Percentiles rank a stretch among this genome's conserved stretches.
phyloP scores from a whole-genome alignment of 1,140 invertebrate genomes.

The Orchestia grillus region DNA sequence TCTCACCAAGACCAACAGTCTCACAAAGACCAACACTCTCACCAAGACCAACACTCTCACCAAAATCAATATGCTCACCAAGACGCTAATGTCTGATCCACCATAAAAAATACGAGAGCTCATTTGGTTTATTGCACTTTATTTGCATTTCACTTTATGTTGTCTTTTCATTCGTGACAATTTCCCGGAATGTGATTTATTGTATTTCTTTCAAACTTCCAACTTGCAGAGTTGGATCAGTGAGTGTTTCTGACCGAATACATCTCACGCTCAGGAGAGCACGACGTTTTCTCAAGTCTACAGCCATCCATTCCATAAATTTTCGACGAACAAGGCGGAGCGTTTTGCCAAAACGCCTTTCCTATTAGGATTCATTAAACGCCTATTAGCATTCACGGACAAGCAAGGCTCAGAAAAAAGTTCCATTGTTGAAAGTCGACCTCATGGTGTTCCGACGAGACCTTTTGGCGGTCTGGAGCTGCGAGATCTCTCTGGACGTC shows the following conservation, averaged over 20 bases:
- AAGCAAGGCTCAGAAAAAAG: conserved; percentile 7
- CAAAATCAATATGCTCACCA: too few species aligned
- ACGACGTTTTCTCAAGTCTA: not conserved
- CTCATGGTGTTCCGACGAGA: not conserved
- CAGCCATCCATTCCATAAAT: not conserved
- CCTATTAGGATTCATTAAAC: conserved; percentile 47
- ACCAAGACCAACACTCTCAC: too few species aligned
- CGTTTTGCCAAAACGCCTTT: conserved; percentile 27
- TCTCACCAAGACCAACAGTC: too few species aligned
- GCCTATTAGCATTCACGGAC: conserved; percentile 43
- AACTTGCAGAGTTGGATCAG: not conserved
- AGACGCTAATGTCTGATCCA: too few species aligned
- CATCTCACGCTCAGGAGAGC: not conserved
- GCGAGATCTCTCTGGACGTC: not conserved
- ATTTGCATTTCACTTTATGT: not conserved
- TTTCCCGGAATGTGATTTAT: not conserved
- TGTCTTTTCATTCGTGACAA: not conserved
- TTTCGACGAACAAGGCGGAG: not conserved
- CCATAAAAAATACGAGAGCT: not conserved
- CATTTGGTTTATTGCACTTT: not conserved
- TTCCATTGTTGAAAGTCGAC: conserved; percentile 42
- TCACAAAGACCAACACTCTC: too few species aligned
- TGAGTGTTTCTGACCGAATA: not conserved
- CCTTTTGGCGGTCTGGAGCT: not conserved
- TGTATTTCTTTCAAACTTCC: not conserved